Evolutionary conservation across 1,140 invertebrate genomes (phyloP).

Genomic region (Apis florea): DNA sequence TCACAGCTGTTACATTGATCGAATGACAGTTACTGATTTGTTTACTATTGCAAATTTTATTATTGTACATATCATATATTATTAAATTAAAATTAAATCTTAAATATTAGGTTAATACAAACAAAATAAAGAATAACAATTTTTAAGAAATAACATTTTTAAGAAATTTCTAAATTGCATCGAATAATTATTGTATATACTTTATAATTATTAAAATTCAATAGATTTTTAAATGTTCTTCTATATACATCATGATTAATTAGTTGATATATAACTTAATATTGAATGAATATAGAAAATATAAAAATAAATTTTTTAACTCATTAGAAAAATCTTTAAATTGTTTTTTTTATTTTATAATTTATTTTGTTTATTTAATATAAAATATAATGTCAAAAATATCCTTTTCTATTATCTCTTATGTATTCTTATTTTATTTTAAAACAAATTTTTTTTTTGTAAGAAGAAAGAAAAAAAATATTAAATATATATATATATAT

Average conservation of each 20-base stretch:
- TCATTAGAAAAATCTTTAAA: neutral
- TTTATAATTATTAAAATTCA: neutral
- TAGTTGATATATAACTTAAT: neutral
- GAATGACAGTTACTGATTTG: constrained; percentile 58
- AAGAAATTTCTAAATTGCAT: neutral
- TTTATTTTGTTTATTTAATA: neutral
- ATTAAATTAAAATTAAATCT: no score
- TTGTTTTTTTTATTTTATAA: neutral
- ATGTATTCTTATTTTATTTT: neutral
- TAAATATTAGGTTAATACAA: neutral
- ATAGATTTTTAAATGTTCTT: neutral
- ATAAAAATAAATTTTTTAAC: neutral
- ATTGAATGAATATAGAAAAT: neutral
- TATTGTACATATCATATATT: neutral
- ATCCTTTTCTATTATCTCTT: neutral
- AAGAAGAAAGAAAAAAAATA: neutral
- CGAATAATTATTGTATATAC: neutral
- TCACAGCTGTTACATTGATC: constrained; percentile 77
- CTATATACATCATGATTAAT: no score
- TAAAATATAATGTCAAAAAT: constrained; percentile 9
- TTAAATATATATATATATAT: neutral
- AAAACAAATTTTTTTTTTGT: neutral
- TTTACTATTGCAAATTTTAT: constrained; percentile 57
- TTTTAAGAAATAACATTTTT: neutral
- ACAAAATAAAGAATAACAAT: neutral